A percentile compares a stretch with the other conserved stretches of the same genome.
These are phyloP conservation scores for Erithacus rubecula DNA, from an alignment of 2,797 vertebrate species.

Conservation along the genomic window DNA sequence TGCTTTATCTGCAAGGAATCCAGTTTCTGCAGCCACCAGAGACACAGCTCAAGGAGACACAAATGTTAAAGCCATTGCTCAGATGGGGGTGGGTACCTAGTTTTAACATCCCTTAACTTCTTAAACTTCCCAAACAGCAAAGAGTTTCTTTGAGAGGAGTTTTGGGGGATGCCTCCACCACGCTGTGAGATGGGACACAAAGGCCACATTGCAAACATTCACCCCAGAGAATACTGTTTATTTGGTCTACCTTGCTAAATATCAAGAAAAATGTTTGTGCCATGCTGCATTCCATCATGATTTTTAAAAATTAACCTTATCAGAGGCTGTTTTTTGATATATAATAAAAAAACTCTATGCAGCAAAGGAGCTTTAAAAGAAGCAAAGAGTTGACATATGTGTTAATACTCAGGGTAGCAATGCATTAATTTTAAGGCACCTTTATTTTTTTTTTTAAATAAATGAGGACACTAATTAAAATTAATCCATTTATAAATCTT, in stretches of 20 bases:
- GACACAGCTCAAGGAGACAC: neutral
- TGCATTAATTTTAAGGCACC: constrained; percentile 40
- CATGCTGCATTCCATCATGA: neutral
- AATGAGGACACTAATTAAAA: constrained; percentile 57
- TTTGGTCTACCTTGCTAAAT: neutral
- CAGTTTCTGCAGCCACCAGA: neutral
- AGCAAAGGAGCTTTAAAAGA: constrained; percentile 6
- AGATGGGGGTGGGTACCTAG: neutral
- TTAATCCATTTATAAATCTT: constrained; percentile 53
- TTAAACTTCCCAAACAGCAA: neutral
- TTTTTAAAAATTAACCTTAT: neutral
- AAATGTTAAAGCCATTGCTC: neutral
- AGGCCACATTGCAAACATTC: neutral
- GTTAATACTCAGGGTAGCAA: neutral
- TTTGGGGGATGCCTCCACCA: neutral
- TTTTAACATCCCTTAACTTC: neutral
- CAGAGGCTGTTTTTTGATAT: neutral
- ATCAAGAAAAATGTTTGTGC: neutral
- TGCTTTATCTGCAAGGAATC: neutral
- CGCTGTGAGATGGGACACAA: neutral
- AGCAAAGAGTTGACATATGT: constrained; percentile 7
- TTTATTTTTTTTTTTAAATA: neutral
- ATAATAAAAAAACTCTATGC: neutral
- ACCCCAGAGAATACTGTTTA: neutral
- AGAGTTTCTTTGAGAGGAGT: neutral